Evolutionary conservation across 2,888 invertebrate species (phyloP).

Genomic region (Dasysyrphus albostriatus): DNA sequence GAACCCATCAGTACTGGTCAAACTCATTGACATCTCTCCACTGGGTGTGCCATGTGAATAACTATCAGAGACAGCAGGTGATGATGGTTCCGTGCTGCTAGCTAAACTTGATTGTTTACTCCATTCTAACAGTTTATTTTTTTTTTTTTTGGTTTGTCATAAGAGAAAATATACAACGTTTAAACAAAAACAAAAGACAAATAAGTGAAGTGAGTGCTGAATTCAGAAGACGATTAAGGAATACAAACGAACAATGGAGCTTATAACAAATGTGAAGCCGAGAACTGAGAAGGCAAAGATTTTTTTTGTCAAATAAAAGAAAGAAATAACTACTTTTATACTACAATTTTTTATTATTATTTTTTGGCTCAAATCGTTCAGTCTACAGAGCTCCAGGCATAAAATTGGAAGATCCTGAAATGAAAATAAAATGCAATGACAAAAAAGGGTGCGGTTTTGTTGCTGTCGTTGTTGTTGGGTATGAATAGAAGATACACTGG

Average conservation of each 20-base stretch:
- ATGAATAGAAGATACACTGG: neutral
- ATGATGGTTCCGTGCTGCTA: constrained; percentile 89
- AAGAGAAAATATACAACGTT: constrained; percentile 41
- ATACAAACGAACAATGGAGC: constrained; percentile 49
- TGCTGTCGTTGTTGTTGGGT: neutral
- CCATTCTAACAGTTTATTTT: constrained; percentile 86
- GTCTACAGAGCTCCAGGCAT: constrained; percentile 37
- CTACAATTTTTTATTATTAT: constrained; percentile 11
- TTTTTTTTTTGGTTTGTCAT: constrained; percentile 8
- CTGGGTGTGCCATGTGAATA: constrained; percentile 85
- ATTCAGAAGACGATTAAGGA: constrained; percentile 8
- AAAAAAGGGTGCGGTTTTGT: constrained; percentile 24
- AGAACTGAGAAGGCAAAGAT: constrained; percentile 41
- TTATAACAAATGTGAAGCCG: constrained; percentile 53
- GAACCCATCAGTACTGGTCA: constrained; percentile 87
- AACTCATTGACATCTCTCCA: constrained; percentile 87
- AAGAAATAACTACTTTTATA: constrained; percentile 23
- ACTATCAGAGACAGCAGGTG: constrained; percentile 88
- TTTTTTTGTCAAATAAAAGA: constrained; percentile 10
- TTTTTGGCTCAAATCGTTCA: constrained; percentile 28
- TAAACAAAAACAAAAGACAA: constrained; percentile 3
- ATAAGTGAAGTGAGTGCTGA: constrained; percentile 31
- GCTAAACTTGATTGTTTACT: constrained; percentile 92
- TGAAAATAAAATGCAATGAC: constrained; percentile 34
- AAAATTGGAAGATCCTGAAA: constrained; percentile 29